A percentile compares a stretch with the other conserved stretches of the same genome.
phyloP scores from a whole-genome alignment of 1,140 invertebrate species.

The Hormaphis cornu region DNA sequence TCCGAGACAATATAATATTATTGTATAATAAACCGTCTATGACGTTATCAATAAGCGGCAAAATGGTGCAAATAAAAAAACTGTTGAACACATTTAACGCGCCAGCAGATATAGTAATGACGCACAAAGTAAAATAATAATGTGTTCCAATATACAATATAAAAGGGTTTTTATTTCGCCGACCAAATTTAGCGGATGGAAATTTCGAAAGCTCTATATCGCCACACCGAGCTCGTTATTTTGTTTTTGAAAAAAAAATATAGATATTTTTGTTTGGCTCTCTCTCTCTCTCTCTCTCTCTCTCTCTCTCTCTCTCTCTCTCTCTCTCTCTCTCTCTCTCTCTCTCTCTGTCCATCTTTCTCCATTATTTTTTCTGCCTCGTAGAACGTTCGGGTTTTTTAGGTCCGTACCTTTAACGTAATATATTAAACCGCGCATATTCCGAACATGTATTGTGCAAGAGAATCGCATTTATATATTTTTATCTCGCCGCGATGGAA shows the following conservation, averaged over 20 bases:
- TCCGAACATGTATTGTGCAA: not conserved
- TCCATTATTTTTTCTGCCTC: not conserved
- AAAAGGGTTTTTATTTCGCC: not conserved
- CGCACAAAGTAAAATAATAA: not conserved
- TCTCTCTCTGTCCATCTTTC: not conserved
- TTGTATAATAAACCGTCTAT: no score
- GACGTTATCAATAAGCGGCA: no score
- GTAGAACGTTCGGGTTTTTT: not conserved
- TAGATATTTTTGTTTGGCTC: not conserved
- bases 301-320: not conserved
- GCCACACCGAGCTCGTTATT: not conserved
- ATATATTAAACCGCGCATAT: not conserved
- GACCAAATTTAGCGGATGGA: not conserved
- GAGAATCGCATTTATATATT: not conserved
- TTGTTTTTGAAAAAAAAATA: not conserved
- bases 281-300: not conserved
- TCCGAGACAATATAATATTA: no score
- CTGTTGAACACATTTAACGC: not conserved
- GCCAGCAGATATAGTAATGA: not conserved
- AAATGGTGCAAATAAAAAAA: no score
- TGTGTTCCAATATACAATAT: not conserved
- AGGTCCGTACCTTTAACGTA: not conserved
- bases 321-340: not conserved
- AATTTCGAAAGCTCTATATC: not conserved
- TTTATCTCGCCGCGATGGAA: conserved; percentile 4